Conservation (phyloP, 2,797 vertebrate genomes). For the Paedocypris micromegethes region DNA sequence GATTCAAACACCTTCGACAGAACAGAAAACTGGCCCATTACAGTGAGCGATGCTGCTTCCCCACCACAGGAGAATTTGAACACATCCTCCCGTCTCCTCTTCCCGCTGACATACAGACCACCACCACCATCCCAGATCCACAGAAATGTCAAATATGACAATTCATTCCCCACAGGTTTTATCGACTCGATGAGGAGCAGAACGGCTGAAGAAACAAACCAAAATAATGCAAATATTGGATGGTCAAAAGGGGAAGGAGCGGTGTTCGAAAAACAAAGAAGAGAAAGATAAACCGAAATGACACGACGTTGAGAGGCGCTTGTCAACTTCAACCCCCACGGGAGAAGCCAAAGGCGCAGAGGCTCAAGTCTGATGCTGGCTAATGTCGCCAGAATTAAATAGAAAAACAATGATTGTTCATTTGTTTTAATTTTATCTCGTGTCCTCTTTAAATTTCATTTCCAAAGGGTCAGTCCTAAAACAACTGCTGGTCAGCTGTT, state of each 20-base stretch:
- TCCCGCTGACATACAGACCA: constrained; percentile 50
- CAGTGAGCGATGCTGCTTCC: constrained; percentile 58
- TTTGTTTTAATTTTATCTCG: constrained; percentile 56
- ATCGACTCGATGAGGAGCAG: constrained; percentile 48
- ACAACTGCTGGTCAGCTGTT: constrained; percentile 61
- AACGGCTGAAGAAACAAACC: constrained; percentile 14
- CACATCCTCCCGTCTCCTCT: constrained; percentile 53
- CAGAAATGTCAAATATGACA: constrained; percentile 63
- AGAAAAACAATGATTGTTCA: constrained; percentile 64
- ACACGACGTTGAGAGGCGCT: constrained; percentile 59
- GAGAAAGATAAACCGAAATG: constrained; percentile 40
- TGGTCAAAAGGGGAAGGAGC: constrained; percentile 58
- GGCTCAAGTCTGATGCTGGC: constrained; percentile 64
- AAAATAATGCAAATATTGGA: constrained; percentile 63
- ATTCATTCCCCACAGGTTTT: constrained; percentile 68
- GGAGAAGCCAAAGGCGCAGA: constrained; percentile 53
- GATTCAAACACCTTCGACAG: constrained; percentile 52
- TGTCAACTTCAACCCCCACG: constrained; percentile 62
- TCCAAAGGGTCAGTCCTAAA: constrained; percentile 65
- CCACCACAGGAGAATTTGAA: constrained; percentile 47
- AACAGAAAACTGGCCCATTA: constrained; percentile 66
- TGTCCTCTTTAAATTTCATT: constrained; percentile 58
- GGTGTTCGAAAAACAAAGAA: constrained; percentile 57
- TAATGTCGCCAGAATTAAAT: constrained; percentile 70
- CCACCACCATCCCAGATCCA: constrained; percentile 27